A percentile compares a stretch with the other conserved stretches of the same genome.
phyloP scores from a whole-genome alignment of 2,113 vertebrate genomes.

The Spea bombifrons region DNA sequence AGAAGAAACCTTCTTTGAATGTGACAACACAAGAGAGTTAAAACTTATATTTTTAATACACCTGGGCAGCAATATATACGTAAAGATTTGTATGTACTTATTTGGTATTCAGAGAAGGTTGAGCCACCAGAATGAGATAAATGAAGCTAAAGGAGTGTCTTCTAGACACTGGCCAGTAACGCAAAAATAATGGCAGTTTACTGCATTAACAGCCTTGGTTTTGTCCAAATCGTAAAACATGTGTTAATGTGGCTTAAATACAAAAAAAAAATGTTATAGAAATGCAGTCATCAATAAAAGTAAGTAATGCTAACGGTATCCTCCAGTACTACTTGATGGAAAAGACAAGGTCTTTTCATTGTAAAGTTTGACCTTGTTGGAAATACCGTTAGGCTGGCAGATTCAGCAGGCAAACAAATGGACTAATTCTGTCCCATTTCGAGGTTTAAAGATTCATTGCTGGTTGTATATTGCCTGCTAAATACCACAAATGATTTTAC shows the following conservation, averaged over 20 bases:
- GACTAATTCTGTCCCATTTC: constrained; percentile 21
- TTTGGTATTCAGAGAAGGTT: constrained; percentile 13
- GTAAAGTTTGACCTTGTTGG: constrained; percentile 31
- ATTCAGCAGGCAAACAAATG: constrained; percentile 22
- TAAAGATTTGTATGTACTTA: background rate
- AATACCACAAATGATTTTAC: background rate
- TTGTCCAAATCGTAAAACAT: background rate
- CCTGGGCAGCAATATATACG: background rate
- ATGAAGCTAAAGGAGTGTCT: constrained; percentile 15
- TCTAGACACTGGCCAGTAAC: constrained; percentile 6
- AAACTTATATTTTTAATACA: background rate
- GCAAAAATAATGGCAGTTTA: constrained; percentile 16
- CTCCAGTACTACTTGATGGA: constrained; percentile 9
- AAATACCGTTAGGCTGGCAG: background rate
- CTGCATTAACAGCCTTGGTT: constrained; percentile 8
- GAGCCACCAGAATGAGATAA: constrained; percentile 18
- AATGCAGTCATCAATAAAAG: constrained; percentile 26
- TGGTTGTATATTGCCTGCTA: background rate
- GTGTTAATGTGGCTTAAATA: constrained; percentile 9
- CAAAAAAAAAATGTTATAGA: constrained; percentile 8
- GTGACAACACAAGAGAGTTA: too few species aligned
- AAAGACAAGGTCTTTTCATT: constrained; percentile 9
- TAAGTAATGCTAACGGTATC: constrained; percentile 28
- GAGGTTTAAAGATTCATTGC: constrained; percentile 19
- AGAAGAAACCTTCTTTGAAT: too few species aligned